phyloP scores from a whole-genome alignment of 1,140 invertebrate genomes.

The Drosophila tropicalis region DNA sequence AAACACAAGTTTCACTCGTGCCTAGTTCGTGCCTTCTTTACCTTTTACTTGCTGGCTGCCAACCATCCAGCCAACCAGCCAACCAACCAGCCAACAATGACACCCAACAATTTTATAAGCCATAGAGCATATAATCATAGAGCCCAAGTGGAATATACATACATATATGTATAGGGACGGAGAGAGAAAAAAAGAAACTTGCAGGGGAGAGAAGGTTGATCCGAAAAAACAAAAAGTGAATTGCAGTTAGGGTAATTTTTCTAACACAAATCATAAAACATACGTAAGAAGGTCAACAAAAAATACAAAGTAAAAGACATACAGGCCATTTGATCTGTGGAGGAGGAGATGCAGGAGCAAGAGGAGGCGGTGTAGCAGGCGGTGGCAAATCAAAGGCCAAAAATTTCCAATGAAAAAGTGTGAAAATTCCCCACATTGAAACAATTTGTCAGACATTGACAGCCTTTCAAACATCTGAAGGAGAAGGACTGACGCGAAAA shows the following conservation, averaged over 20 bases:
- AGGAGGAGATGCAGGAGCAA: background rate
- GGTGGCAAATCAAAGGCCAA: constrained; percentile 49
- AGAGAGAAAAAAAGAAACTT: background rate
- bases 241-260: constrained; percentile 74
- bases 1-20: constrained; percentile 53
- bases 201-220: background rate
- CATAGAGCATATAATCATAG: constrained; percentile 79
- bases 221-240: constrained; percentile 62
- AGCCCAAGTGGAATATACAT: constrained; percentile 27
- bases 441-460: constrained; percentile 45
- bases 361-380: constrained; percentile 5
- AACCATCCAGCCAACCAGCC: background rate
- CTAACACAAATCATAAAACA: constrained; percentile 51
- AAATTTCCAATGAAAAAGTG: constrained; percentile 39
- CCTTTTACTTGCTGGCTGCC: constrained; percentile 30
- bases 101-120: constrained; percentile 74
- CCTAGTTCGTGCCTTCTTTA: constrained; percentile 38
- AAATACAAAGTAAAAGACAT: constrained; percentile 22
- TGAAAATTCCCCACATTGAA: constrained; percentile 42
- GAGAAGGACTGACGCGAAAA: constrained; percentile 13
- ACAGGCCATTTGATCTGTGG: background rate
- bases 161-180: background rate
- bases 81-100: constrained; percentile 54
- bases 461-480: constrained; percentile 23
- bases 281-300: background rate